Conservation (phyloP, 2,113 vertebrate species). For the Eurypyga helias region DNA sequence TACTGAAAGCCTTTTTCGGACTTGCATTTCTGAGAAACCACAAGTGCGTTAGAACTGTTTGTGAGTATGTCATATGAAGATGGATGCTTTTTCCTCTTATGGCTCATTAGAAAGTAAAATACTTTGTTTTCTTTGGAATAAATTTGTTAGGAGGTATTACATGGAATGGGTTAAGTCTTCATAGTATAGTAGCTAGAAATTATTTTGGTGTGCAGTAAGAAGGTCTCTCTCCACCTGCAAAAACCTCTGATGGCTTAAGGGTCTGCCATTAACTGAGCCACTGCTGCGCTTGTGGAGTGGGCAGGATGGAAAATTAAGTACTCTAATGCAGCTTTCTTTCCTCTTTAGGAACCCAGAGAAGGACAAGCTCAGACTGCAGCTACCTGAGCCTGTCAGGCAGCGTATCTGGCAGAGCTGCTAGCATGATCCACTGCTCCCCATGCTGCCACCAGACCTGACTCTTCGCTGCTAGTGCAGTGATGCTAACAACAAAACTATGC, state of each 20-base stretch:
- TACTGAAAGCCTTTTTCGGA: background rate
- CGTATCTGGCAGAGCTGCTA: rapidly evolving
- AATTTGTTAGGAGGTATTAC: background rate
- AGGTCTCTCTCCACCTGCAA: background rate
- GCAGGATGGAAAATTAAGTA: background rate
- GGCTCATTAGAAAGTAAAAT: background rate
- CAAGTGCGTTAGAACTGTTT: background rate
- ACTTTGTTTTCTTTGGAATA: background rate
- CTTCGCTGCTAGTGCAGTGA: rapidly evolving
- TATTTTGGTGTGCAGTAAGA: background rate
- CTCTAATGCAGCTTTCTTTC: background rate
- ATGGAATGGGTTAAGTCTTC: background rate
- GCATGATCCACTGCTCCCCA: rapidly evolving
- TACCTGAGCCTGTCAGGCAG: rapidly evolving
- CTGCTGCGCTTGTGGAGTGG: background rate
- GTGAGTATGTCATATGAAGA: background rate
- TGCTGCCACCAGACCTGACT: background rate
- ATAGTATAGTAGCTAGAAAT: background rate
- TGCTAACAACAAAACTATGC: background rate
- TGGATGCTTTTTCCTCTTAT: background rate
- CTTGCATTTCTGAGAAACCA: background rate
- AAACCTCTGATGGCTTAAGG: background rate
- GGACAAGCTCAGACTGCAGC: background rate
- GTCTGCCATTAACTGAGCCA: background rate
- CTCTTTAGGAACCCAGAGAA: background rate